Percentiles rank a stretch among this genome's conserved stretches.
Evolutionary conservation across 2,888 invertebrate species (phyloP).

Genomic region (Drosophila demipolita): DNA sequence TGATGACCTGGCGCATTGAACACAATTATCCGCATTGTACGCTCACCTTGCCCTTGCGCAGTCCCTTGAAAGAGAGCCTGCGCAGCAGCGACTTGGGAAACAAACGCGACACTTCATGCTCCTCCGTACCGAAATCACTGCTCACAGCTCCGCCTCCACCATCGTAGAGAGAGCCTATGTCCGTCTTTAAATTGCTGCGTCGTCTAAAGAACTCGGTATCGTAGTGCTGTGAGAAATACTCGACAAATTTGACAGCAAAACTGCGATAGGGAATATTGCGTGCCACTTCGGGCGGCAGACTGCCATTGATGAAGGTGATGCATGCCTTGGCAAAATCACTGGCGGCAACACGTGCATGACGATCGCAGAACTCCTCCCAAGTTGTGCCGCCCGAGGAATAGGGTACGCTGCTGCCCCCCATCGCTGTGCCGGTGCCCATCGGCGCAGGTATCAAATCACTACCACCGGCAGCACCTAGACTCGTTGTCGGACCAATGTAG

Average conservation of each 20-base stretch:
- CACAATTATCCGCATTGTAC: background rate
- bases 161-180: conserved; percentile 61
- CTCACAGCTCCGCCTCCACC: conserved; percentile 7
- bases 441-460: conserved; percentile 81
- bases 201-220: conserved; percentile 90
- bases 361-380: conserved; percentile 94
- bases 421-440: conserved; percentile 65
- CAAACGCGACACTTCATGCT: conserved; percentile 92
- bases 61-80: conserved; percentile 94
- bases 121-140: conserved; percentile 89
- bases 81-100: conserved; percentile 94
- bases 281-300: conserved; percentile 88
- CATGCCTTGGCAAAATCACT: conserved; percentile 95
- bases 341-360: conserved; percentile 93
- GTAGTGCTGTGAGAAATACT: conserved; percentile 93
- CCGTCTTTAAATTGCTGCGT: conserved; percentile 86
- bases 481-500: conserved; percentile 81
- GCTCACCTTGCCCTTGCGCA: conserved; percentile 91
- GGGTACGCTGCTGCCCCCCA: conserved; percentile 41
- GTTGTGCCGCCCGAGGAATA: conserved; percentile 86
- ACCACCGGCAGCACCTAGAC: conserved; percentile 64
- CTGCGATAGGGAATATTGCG: conserved; percentile 91
- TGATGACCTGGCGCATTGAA: conserved; percentile 1
- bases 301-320: conserved; percentile 90
- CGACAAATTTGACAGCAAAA: conserved; percentile 92